phyloP scores from a whole-genome alignment of 2,797 vertebrate species.

The Lateolabrax maculatus region DNA sequence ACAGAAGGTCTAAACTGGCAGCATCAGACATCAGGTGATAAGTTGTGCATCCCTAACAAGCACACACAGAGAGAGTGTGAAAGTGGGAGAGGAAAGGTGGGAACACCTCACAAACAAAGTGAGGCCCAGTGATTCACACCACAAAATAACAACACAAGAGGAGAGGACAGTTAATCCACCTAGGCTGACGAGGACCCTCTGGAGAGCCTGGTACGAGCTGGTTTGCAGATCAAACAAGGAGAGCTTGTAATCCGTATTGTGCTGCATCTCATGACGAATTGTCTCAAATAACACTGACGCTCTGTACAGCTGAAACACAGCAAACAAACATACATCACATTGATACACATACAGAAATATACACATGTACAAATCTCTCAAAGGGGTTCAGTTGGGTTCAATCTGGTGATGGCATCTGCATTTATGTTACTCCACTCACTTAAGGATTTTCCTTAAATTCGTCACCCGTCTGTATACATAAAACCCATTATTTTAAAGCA shows the following conservation, averaged over 20 bases:
- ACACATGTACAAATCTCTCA: neutral
- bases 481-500: constrained; percentile 6
- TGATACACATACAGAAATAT: neutral
- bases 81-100: neutral
- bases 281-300: constrained; percentile 93
- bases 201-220: constrained; percentile 95
- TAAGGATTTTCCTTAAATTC: neutral
- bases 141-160: neutral
- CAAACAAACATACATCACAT: constrained; percentile 45
- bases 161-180: constrained; percentile 80
- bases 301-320: constrained; percentile 89
- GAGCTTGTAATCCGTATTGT: constrained; percentile 95
- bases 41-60: neutral
- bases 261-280: constrained; percentile 94
- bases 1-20: neutral
- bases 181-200: constrained; percentile 95
- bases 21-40: constrained; percentile 14
- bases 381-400: neutral
- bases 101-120: neutral
- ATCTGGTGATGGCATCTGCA: neutral
- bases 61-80: neutral
- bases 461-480: neutral
- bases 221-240: constrained; percentile 97
- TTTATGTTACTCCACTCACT: neutral
- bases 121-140: neutral